Base-by-base conservation (phyloP, 2,797 vertebrate genomes). In the Molossus alvarezi region DNA sequence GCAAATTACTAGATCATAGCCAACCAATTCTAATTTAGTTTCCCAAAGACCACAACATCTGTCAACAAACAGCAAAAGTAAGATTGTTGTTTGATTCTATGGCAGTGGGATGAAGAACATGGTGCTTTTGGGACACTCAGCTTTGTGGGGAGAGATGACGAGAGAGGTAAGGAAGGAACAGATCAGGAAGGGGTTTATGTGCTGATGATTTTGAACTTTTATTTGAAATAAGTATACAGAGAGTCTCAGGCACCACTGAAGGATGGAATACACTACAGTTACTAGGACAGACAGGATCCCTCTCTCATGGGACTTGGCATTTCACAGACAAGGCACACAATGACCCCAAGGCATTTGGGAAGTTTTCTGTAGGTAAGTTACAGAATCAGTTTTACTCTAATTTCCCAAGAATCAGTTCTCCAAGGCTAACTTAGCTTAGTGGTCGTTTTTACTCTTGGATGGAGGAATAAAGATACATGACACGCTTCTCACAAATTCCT, bases 11-110 rank as follows among this genome's bases (percentile, higher is more conserved):
- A 73, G 25, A 79, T 64, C 8, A 67, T 13, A 10, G 0, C 18
- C 51, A 88, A 37, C 4, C 6, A 81, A 67, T 72, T 87, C 41
- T 73, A 82, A 60, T 77, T 65, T 79, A 72, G 65, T 97, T 91
- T 75, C 60, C 3, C 5, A 79, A 93, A 77, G 29, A 8, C 13
- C 23, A 87, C 3, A 86, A 5, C 9, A 20, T 84, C 77, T 53
- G 9, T 62, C 27, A 72, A 80, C 1, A 58, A 64, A 17, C 45
- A 85, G 27, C 51, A 51, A 86, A 88, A 60, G 8, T 21, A 65
- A n/a, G 4, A 79, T 4, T 55, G 27, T 9, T 8, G 2, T 88
- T 64, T 53, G 33, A 9, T 51, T 57, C 51, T 84, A 8, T 9
- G 3, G 21, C 3, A 62, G 20, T 81, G 12, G 82, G 18, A 77